phyloP scores from a whole-genome alignment of 2,888 invertebrate genomes.

The Ernsta delagoae region DNA sequence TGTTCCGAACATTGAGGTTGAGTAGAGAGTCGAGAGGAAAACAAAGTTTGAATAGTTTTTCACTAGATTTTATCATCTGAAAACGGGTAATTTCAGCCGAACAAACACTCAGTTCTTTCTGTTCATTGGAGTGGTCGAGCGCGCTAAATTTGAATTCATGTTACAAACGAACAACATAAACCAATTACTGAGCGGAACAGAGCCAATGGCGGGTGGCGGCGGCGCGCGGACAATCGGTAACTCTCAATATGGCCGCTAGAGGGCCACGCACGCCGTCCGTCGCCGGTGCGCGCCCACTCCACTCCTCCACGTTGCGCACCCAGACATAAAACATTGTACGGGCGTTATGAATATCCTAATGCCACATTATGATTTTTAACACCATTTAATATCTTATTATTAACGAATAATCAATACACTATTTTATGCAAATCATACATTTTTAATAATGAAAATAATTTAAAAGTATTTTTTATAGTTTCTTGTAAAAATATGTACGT shows the following conservation, averaged over 20 bases:
- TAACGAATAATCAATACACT: too few species aligned
- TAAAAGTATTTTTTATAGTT: neutral
- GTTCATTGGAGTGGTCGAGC: constrained; percentile 66
- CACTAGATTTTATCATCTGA: constrained; percentile 70
- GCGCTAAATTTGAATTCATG: constrained; percentile 84
- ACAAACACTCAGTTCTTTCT: constrained; percentile 67
- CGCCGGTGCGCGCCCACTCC: constrained; percentile 78
- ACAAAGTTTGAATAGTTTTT: constrained; percentile 68
- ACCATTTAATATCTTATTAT: too few species aligned
- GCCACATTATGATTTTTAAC: neutral
- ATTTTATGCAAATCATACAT: neutral
- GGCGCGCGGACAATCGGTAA: too few species aligned
- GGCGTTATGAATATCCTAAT: constrained; percentile 55
- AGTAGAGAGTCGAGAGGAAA: constrained; percentile 43
- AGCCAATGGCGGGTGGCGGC: too few species aligned
- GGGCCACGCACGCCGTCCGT: constrained; percentile 65
- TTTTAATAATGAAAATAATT: neutral
- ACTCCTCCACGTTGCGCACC: constrained; percentile 81
- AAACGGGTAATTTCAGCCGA: constrained; percentile 68
- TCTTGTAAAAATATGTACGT: neutral
- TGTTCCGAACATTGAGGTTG: constrained; percentile 13
- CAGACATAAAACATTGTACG: constrained; percentile 63
- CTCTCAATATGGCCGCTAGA: too few species aligned
- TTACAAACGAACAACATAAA: constrained; percentile 80
- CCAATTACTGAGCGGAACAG: constrained; percentile 80